Conservation (phyloP, 1,140 invertebrate species). For the Euborellia annulipes region DNA sequence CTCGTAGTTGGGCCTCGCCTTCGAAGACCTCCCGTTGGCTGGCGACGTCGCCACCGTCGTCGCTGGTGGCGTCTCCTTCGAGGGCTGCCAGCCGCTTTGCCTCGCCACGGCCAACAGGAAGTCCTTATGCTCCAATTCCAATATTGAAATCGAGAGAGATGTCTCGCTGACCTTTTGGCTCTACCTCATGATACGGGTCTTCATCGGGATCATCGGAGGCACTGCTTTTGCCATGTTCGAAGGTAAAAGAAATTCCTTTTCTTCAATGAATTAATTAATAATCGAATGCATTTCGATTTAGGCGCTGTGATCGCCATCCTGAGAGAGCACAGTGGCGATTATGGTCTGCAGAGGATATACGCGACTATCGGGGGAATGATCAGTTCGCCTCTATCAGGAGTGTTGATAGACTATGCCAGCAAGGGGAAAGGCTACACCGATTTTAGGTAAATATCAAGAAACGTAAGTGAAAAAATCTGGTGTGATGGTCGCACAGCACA, state of each 20-base stretch:
- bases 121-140: constrained; percentile 40
- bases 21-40: no score
- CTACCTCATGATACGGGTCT: constrained; percentile 53
- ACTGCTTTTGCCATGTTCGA: constrained; percentile 70
- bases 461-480: no score
- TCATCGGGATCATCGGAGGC: constrained; percentile 46
- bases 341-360: constrained; percentile 62
- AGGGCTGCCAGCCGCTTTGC: constrained; percentile 31
- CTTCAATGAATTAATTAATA: neutral
- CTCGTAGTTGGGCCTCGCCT: no score
- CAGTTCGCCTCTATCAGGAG: constrained; percentile 56
- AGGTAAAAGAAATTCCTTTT: constrained; percentile 21
- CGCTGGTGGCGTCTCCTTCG: constrained; percentile 10
- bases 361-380: constrained; percentile 65
- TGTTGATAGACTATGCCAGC: constrained; percentile 52
- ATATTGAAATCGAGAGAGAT: constrained; percentile 40
- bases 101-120: constrained; percentile 35
- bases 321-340: constrained; percentile 59
- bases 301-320: constrained; percentile 61
- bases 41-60: no score
- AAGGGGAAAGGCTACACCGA: constrained; percentile 44
- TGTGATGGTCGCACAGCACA: no score
- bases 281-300: constrained; percentile 4
- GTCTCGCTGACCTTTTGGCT: constrained; percentile 55
- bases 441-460: no score